These are phyloP conservation scores for Apeltes quadracus DNA, from an alignment of 2,113 vertebrate genomes.

Conservation along the genomic window DNA sequence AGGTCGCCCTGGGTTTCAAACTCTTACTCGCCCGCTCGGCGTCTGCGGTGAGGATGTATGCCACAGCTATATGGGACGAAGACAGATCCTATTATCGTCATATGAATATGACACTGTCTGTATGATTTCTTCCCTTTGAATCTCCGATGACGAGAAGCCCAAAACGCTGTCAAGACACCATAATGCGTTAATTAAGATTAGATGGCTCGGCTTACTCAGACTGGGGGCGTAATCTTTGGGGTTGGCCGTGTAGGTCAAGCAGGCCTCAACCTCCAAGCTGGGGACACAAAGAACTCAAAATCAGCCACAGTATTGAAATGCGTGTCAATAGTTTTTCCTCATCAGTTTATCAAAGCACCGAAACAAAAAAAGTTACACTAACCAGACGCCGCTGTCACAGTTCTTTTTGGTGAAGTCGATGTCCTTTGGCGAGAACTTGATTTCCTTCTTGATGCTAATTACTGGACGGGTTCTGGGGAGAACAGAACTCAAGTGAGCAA, in stretches of 20 bases:
- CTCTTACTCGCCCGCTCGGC: conserved; percentile 76
- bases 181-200: neutral
- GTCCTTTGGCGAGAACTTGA: conserved; percentile 82
- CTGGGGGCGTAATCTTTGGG: conserved; percentile 81
- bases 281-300: conserved; percentile 51
- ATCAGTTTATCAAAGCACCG: neutral
- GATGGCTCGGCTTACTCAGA: conserved; percentile 84
- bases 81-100: too few species aligned
- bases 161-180: neutral
- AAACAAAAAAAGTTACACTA: conserved; percentile 15
- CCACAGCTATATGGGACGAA: conserved; percentile 74
- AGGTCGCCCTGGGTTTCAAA: conserved; percentile 81
- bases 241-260: conserved; percentile 88
- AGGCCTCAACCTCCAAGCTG: conserved; percentile 87
- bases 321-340: neutral
- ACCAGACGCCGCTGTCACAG: conserved; percentile 85
- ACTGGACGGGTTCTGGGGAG: conserved; percentile 87
- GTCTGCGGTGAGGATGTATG: conserved; percentile 85
- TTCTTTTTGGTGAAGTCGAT: conserved; percentile 74
- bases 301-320: neutral
- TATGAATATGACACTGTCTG: neutral
- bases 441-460: conserved; percentile 85
- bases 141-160: neutral
- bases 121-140: neutral
- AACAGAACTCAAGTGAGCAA: conserved; percentile 14